A percentile compares a stretch with the other conserved stretches of the same genome.
These are phyloP conservation scores for Nansenia antarctica DNA, from an alignment of 2,113 vertebrate species.

Conservation along the genomic window DNA sequence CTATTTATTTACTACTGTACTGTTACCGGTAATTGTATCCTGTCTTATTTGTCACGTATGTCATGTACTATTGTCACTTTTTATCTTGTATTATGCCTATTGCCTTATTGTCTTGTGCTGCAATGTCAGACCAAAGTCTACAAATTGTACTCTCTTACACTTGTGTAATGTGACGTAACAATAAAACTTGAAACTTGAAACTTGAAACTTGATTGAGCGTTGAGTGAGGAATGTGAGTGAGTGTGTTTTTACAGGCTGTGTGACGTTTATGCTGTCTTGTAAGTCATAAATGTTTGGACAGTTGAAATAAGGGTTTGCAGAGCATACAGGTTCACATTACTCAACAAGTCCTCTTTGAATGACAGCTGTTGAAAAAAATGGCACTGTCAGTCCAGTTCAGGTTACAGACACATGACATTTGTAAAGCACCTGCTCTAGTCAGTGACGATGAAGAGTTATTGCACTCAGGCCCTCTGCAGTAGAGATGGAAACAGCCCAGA, in stretches of 20 bases:
- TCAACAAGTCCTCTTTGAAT: not conserved
- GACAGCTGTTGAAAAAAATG: conserved; percentile 4
- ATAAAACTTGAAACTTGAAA: too few species aligned
- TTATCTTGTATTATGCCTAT: too few species aligned
- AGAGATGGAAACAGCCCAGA: not conserved
- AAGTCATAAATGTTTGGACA: conserved; percentile 2
- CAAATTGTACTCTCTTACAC: too few species aligned
- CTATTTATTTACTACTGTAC: too few species aligned
- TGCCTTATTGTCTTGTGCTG: too few species aligned
- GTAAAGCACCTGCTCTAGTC: not conserved
- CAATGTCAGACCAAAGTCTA: too few species aligned
- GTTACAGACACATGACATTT: not conserved
- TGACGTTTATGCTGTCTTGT: not conserved
- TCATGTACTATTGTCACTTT: too few species aligned
- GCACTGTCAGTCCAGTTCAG: not conserved
- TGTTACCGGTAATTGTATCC: too few species aligned
- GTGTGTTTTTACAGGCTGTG: not conserved
- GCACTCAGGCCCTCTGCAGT: too few species aligned
- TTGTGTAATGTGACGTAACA: too few species aligned
- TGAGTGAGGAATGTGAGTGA: conserved; percentile 1
- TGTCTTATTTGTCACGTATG: too few species aligned
- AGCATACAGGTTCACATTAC: not conserved
- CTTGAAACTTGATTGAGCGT: too few species aligned
- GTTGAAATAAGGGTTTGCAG: not conserved
- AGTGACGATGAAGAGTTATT: not conserved